Conservation (phyloP, 2,113 vertebrate species). For the Lepisosteus oculatus region DNA sequence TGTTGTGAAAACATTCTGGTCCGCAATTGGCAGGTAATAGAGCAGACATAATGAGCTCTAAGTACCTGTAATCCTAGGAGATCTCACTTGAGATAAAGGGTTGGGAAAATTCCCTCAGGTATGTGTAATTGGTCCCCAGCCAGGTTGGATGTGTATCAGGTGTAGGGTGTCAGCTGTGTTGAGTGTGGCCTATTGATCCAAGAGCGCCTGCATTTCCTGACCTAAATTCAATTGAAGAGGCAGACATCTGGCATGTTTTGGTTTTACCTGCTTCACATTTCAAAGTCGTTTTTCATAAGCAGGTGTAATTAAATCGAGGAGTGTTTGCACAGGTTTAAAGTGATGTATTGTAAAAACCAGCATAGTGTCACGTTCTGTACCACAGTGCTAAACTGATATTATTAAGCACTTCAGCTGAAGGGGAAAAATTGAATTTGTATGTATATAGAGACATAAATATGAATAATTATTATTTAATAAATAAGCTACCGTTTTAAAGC, state of each 20-base stretch:
- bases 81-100: constrained; percentile 77
- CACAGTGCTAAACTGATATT: background rate
- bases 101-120: constrained; percentile 75
- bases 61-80: constrained; percentile 94
- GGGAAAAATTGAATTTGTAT: no score
- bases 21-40: constrained; percentile 68
- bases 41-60: constrained; percentile 89
- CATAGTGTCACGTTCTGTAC: background rate
- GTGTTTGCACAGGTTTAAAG: constrained; percentile 16
- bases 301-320: constrained; percentile 16
- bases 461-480: background rate
- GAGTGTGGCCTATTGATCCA: constrained; percentile 84
- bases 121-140: constrained; percentile 63
- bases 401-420: no score
- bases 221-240: constrained; percentile 69
- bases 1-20: constrained; percentile 42
- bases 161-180: constrained; percentile 73
- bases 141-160: constrained; percentile 76
- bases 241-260: constrained; percentile 55
- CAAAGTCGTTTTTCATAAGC: constrained; percentile 39
- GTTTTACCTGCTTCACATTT: constrained; percentile 64
- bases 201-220: constrained; percentile 55
- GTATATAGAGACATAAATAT: background rate
- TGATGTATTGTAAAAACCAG: background rate
- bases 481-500: background rate